Evolutionary conservation across 2,888 invertebrate genomes (phyloP), one percentile per base, ranked within the genome.

Genomic region (Eupithecia subfuscata): DNA sequence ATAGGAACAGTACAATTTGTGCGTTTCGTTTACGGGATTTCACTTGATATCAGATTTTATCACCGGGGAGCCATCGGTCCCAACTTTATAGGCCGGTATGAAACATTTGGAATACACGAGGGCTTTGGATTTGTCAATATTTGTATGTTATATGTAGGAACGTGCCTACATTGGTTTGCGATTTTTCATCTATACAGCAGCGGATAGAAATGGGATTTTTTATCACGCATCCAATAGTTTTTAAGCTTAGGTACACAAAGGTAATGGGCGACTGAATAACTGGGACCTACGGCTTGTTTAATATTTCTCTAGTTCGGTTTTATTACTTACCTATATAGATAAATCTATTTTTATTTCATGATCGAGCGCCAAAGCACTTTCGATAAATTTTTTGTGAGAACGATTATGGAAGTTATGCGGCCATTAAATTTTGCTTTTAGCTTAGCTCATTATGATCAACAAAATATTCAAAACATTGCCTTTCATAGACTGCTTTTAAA

Each of bases 201-300:
- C 22, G 45, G 63, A 73, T 63, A 73, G 71, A 78, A 77, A 79
- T 69, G 69, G 71, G 74, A 70, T 68, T 78, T 79, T 80, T 75
- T 80, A 76, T 81, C 78, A 79, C 79, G 80, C 69, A 72, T 69
- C 73, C 78, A 79, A 79, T 80, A 79, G 74, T 78, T 78, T 76
- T 77, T 73, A 48, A 76, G 73, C 79, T 77, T 79, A 64, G 30
- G 18, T 34, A 80, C 76, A 77, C 78, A 76, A 71, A 11, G 70
- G 45, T n/a, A 45, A 14, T 4, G 30, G 70, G 43, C 43, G 37
- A 63, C 8, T 63, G 4, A 22, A 22, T 22, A 11, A 0, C 11
- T 63, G 25, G 34, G 30, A 25, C 64, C 5, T 25, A 25, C 14
- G 30, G 22, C 7, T 52, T n/a, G n/a, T 22, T 56, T 22, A 22